Percentiles rank a stretch among this genome's conserved stretches.
Conservation (phyloP, 2,113 vertebrate genomes). For the Dicaeum eximium region DNA sequence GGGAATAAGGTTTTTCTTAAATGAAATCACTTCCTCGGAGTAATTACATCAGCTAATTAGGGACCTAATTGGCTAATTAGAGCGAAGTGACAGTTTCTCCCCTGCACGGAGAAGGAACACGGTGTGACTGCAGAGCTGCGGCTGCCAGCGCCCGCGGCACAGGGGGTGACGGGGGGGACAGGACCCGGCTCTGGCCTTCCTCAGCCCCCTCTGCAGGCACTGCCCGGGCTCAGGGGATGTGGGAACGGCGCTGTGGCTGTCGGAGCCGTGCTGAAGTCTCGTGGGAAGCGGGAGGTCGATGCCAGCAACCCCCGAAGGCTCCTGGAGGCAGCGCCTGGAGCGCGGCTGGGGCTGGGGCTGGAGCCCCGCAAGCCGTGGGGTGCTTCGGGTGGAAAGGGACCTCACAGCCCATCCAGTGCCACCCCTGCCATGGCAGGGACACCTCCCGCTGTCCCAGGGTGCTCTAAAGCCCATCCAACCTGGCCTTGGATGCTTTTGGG, state of each 20-base stretch:
- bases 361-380: accelerated
- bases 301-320: neutral
- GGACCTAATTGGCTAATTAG: conserved; percentile 1
- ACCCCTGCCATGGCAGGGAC: neutral
- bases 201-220: neutral
- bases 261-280: neutral
- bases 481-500: neutral
- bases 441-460: neutral
- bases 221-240: accelerated
- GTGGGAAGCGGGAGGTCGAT: accelerated
- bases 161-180: neutral
- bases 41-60: neutral
- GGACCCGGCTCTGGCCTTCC: neutral
- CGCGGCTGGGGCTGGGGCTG: accelerated
- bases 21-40: neutral
- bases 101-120: neutral
- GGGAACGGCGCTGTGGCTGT: accelerated
- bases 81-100: neutral
- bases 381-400: neutral
- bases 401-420: neutral
- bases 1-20: neutral
- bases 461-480: neutral
- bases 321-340: accelerated
- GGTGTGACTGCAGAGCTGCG: neutral
- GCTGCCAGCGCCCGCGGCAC: accelerated